phyloP scores from a whole-genome alignment of 2,888 invertebrate genomes.

The Gastrophysa polygoni region DNA sequence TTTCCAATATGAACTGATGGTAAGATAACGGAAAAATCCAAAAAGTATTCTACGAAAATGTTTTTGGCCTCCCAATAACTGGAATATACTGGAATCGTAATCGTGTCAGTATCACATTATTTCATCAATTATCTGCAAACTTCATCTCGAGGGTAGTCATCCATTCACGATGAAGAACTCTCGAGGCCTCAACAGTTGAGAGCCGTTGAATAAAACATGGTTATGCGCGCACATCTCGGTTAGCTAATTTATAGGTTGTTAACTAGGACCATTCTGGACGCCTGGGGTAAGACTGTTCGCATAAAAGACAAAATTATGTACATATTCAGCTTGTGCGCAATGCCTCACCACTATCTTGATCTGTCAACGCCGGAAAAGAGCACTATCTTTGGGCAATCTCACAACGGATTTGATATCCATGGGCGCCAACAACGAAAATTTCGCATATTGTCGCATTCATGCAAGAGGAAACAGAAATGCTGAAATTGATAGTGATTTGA shows the following conservation, averaged over 20 bases:
- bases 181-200: conserved; percentile 8
- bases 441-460: no score
- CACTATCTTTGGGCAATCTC: conserved; percentile 46
- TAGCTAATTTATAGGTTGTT: conserved; percentile 55
- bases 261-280: conserved; percentile 51
- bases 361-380: conserved; percentile 46
- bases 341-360: conserved; percentile 51
- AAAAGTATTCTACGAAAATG: no score
- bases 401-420: background rate
- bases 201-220: conserved; percentile 48
- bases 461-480: no score
- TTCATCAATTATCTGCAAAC: background rate
- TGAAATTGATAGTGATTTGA: no score
- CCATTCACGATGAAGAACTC: conserved; percentile 2
- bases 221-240: conserved; percentile 31
- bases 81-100: no score
- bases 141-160: background rate
- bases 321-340: conserved; percentile 50
- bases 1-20: no score
- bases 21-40: no score
- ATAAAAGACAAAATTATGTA: conserved; percentile 53
- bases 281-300: conserved; percentile 50
- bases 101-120: no score
- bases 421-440: background rate
- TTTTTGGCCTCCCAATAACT: no score